A percentile compares a stretch with the other conserved stretches of the same genome.
phyloP scores from a whole-genome alignment of 2,888 invertebrate species.

The Bombylius discolor region DNA sequence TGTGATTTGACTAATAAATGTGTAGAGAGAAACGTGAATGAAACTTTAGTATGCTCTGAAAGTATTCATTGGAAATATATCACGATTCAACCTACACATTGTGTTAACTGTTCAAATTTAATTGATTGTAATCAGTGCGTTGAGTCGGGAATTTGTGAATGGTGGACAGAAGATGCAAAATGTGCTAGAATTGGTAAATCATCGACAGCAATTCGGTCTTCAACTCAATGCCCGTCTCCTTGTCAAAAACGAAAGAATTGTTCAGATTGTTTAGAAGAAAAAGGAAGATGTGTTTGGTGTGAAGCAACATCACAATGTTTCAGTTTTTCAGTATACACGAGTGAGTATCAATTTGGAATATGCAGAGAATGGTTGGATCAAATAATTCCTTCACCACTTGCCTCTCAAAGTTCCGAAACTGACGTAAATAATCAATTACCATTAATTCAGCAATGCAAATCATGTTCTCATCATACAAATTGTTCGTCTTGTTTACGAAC shows the following conservation, averaged over 20 bases:
- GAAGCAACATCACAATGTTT: constrained; percentile 85
- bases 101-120: constrained; percentile 79
- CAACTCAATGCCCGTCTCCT: constrained; percentile 61
- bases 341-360: constrained; percentile 84
- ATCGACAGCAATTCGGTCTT: constrained; percentile 49
- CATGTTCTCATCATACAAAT: constrained; percentile 60
- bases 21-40: constrained; percentile 53
- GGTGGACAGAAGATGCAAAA: constrained; percentile 80
- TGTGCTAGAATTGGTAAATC: constrained; percentile 70
- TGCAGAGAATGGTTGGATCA: constrained; percentile 90
- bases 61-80: constrained; percentile 62
- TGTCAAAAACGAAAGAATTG: constrained; percentile 68
- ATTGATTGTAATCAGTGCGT: constrained; percentile 80
- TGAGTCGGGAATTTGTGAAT: constrained; percentile 67
- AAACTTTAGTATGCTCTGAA: constrained; percentile 45
- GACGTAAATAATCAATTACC: constrained; percentile 16
- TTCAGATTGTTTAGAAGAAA: constrained; percentile 69
- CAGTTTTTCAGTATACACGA: constrained; percentile 89
- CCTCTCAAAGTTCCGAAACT: neutral
- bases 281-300: constrained; percentile 90
- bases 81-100: constrained; percentile 67
- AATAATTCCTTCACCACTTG: constrained; percentile 38
- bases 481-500: constrained; percentile 69
- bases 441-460: constrained; percentile 60
- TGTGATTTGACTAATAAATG: constrained; percentile 66